These are phyloP conservation scores for Protomyctophum bolini DNA, from an alignment of 2,113 vertebrate genomes.

Conservation along the genomic window DNA sequence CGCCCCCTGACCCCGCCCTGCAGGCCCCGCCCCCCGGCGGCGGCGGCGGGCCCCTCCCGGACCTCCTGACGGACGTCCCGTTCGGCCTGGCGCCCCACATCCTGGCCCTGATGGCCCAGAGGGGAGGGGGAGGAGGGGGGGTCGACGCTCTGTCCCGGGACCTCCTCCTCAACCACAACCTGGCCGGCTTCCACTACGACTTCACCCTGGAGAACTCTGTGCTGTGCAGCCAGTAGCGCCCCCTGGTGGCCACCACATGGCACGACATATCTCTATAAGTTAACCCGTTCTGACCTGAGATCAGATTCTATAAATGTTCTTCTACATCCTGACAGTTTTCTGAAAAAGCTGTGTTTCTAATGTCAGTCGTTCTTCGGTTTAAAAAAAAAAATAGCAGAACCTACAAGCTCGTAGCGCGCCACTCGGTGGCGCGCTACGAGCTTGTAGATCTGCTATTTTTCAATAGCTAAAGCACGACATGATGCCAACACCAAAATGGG, in stretches of 20 bases:
- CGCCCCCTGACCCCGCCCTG: neutral
- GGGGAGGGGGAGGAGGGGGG: slow-evolving; percentile 31
- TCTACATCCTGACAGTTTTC: no score
- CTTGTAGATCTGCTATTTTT: no score
- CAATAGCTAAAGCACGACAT: no score
- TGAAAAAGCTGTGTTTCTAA: no score
- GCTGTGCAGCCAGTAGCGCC: slow-evolving; percentile 80
- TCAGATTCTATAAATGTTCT: no score
- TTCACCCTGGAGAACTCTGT: slow-evolving; percentile 97
- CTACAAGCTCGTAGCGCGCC: no score
- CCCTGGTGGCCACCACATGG: neutral
- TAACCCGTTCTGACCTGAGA: no score
- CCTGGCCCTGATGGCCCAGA: slow-evolving; percentile 81
- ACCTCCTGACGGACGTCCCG: slow-evolving; percentile 90
- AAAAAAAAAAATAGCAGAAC: no score
- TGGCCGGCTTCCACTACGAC: slow-evolving; percentile 92
- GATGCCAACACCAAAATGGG: no score
- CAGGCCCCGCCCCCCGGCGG: slow-evolving; percentile 34
- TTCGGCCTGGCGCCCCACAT: slow-evolving; percentile 94
- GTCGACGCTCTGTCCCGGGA: slow-evolving; percentile 80
- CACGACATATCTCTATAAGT: no score
- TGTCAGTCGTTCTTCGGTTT: no score
- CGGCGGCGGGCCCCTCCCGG: slow-evolving; percentile 76
- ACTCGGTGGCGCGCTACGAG: no score
- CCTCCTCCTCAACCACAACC: slow-evolving; percentile 80